Evolutionary conservation across 2,113 vertebrate genomes (phyloP).

Genomic region (Ardeotis arabs): DNA sequence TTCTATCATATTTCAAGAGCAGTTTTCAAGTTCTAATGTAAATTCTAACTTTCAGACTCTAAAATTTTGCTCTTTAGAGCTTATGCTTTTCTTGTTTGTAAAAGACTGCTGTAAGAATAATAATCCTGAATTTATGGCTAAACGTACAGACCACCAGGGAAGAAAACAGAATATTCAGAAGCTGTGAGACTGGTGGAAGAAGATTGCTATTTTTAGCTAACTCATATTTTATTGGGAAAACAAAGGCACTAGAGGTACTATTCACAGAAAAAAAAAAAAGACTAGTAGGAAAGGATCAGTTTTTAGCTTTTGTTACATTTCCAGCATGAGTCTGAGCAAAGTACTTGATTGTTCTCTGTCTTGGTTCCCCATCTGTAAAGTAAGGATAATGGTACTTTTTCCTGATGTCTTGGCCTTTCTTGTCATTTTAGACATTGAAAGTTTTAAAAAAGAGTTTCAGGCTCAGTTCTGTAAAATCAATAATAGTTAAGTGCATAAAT

Average conservation of each 20-base stretch:
- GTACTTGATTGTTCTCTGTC: not conserved
- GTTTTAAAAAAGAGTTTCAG: not conserved
- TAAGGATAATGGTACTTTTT: not conserved
- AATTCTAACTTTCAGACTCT: not conserved
- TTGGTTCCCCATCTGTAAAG: not conserved
- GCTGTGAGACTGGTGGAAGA: not conserved
- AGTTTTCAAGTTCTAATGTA: not conserved
- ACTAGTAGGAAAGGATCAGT: not conserved
- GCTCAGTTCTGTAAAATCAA: not conserved
- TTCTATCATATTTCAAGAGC: not conserved
- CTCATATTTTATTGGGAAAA: not conserved
- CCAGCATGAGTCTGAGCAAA: not conserved
- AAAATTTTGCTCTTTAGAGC: not conserved
- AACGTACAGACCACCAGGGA: not conserved
- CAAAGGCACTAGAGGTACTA: not conserved
- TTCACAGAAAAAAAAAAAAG: not conserved
- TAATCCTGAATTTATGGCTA: not conserved
- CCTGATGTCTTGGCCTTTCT: not conserved
- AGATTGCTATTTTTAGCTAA: not conserved
- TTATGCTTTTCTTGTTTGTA: not conserved
- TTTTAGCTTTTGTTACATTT: not conserved
- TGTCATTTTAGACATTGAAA: not conserved
- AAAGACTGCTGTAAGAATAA: not conserved
- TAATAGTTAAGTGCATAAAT: not conserved
- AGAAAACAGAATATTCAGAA: not conserved